These are phyloP conservation scores for Xerus inauris DNA, from an alignment of 2,113 vertebrate genomes.

Conservation along the genomic window DNA sequence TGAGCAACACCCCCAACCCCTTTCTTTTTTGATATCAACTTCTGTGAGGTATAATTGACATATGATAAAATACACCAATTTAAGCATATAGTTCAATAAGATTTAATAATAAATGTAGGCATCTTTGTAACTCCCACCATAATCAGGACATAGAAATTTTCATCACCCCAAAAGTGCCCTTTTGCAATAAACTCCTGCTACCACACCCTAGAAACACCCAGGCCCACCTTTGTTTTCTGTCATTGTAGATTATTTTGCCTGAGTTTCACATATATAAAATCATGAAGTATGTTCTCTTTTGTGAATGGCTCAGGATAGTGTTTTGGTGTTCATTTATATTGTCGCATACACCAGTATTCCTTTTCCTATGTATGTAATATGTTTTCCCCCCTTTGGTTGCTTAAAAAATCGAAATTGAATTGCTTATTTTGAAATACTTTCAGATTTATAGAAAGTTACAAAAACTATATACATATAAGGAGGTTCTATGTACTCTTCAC, in stretches of 20 bases:
- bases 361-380: background rate
- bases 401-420: background rate
- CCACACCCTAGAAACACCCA: background rate
- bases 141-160: background rate
- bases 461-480: too few relatives aligned
- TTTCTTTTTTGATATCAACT: background rate
- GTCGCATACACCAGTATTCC: background rate
- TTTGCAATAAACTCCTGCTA: background rate
- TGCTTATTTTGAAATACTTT: too few relatives aligned
- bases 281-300: background rate
- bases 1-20: too few relatives aligned
- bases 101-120: background rate
- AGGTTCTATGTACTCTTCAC: too few relatives aligned
- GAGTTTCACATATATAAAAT: background rate
- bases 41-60: background rate
- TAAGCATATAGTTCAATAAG: background rate
- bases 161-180: background rate
- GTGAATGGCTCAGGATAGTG: background rate
- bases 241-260: background rate
- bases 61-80: background rate
- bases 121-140: background rate
- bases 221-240: background rate
- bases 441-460: background rate
- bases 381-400: background rate
- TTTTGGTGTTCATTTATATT: background rate